A percentile compares a stretch with the other conserved stretches of the same genome.
Conservation (phyloP, 2,113 vertebrate species). For the Macrotus californicus region DNA sequence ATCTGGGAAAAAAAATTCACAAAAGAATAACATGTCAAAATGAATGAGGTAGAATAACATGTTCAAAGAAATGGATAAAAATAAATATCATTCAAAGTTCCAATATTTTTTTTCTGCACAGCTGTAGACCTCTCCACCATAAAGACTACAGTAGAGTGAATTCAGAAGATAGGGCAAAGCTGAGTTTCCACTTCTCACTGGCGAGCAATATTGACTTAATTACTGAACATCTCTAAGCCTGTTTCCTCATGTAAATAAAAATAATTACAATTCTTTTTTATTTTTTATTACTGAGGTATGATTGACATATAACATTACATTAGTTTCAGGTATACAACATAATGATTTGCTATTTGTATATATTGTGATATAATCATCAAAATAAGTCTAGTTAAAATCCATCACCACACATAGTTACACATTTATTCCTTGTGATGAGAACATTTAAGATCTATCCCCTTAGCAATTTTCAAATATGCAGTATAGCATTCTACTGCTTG, state of each 20-base stretch:
- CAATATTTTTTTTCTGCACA: neutral
- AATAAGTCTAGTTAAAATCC: neutral
- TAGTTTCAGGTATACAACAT: neutral
- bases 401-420: neutral
- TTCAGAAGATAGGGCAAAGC: neutral
- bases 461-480: neutral
- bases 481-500: neutral
- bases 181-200: neutral
- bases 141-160: too few relatives aligned
- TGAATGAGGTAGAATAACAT: neutral
- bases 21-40: neutral
- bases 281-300: neutral
- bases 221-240: neutral
- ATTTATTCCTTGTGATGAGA: neutral
- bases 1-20: neutral
- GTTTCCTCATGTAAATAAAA: neutral
- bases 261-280: neutral
- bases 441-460: neutral
- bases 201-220: too few relatives aligned
- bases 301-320: neutral
- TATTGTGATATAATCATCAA: neutral
- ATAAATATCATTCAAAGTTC: neutral
- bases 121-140: too few relatives aligned
- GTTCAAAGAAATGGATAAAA: neutral
- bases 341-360: neutral